Conservation (phyloP, 2,888 invertebrate species). For the Ferrisia virgata region DNA sequence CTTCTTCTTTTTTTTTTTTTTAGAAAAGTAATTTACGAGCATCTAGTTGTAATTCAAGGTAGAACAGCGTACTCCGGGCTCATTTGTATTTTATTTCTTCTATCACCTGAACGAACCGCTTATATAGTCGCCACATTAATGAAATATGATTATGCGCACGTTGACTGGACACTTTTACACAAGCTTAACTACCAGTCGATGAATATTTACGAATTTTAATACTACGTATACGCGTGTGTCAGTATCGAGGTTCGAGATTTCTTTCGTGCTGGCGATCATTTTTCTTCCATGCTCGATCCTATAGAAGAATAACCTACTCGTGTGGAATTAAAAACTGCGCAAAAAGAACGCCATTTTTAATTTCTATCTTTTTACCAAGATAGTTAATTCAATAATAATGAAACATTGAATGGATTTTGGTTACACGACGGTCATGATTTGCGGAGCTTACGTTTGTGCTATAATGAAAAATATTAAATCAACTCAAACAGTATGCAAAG, state of each 20-base stretch:
- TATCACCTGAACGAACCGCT: constrained; percentile 9
- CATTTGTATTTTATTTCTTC: neutral
- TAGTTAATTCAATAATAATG: too few species aligned
- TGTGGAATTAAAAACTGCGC: neutral
- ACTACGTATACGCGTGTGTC: neutral
- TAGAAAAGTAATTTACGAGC: constrained; percentile 6
- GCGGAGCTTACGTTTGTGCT: too few species aligned
- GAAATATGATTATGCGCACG: constrained; percentile 4
- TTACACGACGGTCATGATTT: too few species aligned
- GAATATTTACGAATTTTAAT: constrained; percentile 18
- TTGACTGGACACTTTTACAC: constrained; percentile 14
- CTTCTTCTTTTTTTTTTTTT: neutral
- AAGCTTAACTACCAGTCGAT: neutral
- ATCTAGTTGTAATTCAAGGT: constrained; percentile 5
- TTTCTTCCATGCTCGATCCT: neutral
- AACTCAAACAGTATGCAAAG: too few species aligned
- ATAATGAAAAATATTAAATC: too few species aligned
- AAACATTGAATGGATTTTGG: too few species aligned
- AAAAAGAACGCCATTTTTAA: neutral
- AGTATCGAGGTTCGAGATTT: neutral
- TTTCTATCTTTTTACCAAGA: too few species aligned
- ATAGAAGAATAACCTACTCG: neutral
- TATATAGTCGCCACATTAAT: constrained; percentile 6
- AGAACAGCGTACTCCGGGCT: neutral
- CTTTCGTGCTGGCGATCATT: neutral